Base-by-base conservation (phyloP, 37 sponge, comb jelly and placozoan genomes). In the Agelas oroides region DNA sequence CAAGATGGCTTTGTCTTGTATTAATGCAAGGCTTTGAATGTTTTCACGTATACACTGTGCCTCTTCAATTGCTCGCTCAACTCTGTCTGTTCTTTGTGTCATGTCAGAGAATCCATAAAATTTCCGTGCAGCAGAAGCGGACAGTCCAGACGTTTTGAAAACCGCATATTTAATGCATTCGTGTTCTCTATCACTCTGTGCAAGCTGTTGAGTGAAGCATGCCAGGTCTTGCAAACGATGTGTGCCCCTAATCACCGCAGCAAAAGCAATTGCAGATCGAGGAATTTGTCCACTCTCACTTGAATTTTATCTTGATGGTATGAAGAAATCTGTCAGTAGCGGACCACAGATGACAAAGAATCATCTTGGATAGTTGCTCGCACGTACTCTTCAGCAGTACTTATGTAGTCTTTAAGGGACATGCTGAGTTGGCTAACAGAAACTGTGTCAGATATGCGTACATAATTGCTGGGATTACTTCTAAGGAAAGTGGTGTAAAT, bases 71-170 rank as follows among this genome's bases (percentile, higher is more conserved):
- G 27, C 5, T 8, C 11, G 5, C 66, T 80, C 70, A 12, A 80
- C 70, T 34, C 38, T 1, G 21, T 31, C 53, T 17, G 53, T 36
- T 35, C 70, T 65, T 25, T 66, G 5, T 8, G 5, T 2, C 70
- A 80, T 65, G 14, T 41, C 27, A 21, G 65, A 18, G 66, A 80
- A 37, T 80, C 81, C 81, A 66, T 32, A 80, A 6, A 67, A 35
- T 65, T 12, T 13, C 13, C 69, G 14, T 32, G 81, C 81, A 25
- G 12, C 28, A 32, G 68, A 67, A 25, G 70, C 23, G 24, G 70
- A 37, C 37, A 80, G 24, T 17, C 81, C 81, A 35, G 69, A 80
- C 6, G 69, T 17, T 33, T 78, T 78, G 23, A 78, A 58, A 2
- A 65, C 30, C 5, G 81, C 11, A 66, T 66, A 80, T 5, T 70